phyloP scores from a whole-genome alignment of 2,113 vertebrate genomes.

The Peromyscus leucopus region DNA sequence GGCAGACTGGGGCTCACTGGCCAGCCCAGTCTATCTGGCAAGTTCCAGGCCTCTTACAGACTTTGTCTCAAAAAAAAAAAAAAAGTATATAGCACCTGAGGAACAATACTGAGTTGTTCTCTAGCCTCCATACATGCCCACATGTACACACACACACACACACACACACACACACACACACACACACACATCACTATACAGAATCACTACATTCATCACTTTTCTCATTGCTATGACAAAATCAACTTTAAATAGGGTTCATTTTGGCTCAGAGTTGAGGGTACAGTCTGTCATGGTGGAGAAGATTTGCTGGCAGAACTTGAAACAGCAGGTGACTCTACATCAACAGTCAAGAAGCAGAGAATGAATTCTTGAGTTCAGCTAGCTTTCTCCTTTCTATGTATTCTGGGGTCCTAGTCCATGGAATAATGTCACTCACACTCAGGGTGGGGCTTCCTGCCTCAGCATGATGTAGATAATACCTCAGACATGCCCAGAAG shows the following conservation, averaged over 20 bases:
- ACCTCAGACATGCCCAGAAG: neutral
- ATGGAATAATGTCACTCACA: neutral
- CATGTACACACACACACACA: accelerated
- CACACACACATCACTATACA: neutral
- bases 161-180: neutral
- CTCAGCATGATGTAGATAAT: neutral
- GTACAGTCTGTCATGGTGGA: neutral
- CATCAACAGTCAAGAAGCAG: neutral
- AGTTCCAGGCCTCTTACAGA: neutral
- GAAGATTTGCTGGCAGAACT: neutral
- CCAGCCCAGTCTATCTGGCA: neutral
- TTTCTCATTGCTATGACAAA: neutral
- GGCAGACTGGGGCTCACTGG: neutral
- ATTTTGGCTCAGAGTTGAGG: neutral
- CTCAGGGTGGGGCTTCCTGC: neutral
- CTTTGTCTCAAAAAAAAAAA: neutral
- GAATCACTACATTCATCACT: neutral
- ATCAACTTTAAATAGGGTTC: neutral
- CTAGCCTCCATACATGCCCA: neutral
- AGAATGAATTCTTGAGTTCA: neutral
- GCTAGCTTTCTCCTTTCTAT: neutral
- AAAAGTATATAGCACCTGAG: neutral
- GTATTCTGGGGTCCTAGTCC: neutral
- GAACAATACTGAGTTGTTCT: neutral
- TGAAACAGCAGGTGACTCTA: neutral